phyloP scores from a whole-genome alignment of 2,888 invertebrate genomes.

The Lepidocyrtinus sp. region DNA sequence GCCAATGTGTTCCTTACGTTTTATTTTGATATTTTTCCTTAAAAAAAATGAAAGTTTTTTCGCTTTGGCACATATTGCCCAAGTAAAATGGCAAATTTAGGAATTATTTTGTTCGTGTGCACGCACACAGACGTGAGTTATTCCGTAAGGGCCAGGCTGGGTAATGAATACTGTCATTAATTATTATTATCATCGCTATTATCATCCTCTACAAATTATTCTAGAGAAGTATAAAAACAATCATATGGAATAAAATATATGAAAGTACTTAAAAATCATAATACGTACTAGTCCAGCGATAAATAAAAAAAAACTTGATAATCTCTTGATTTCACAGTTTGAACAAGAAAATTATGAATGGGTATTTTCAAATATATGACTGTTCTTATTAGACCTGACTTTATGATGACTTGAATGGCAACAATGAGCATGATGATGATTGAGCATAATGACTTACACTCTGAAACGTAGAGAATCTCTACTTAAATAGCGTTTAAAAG shows the following conservation, averaged over 20 bases:
- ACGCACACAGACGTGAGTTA: not conserved
- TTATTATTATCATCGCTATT: constrained; percentile 38
- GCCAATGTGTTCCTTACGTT: not conserved
- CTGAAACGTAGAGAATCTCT: not conserved
- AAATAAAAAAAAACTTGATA: not conserved
- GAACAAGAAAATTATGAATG: not conserved
- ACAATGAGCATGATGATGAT: not conserved
- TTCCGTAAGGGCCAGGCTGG: not conserved
- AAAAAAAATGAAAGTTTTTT: constrained; percentile 11
- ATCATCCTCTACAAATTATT: too few species aligned
- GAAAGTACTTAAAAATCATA: too few species aligned
- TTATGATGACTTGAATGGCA: not conserved
- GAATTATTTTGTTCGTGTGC: not conserved
- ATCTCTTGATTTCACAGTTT: not conserved
- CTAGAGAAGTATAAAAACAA: too few species aligned
- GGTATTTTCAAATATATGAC: not conserved
- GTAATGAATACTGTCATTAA: constrained; percentile 25
- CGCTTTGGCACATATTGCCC: too few species aligned
- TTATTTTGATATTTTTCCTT: too few species aligned
- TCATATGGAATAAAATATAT: too few species aligned
- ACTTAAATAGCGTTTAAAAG: not conserved
- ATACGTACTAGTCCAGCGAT: not conserved
- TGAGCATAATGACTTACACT: not conserved
- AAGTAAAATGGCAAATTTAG: not conserved
- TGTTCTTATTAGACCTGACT: not conserved